Evolutionary conservation across 2,113 vertebrate genomes (phyloP), one percentile per base, ranked within the genome.

Genomic region (Petroica traversi): DNA sequence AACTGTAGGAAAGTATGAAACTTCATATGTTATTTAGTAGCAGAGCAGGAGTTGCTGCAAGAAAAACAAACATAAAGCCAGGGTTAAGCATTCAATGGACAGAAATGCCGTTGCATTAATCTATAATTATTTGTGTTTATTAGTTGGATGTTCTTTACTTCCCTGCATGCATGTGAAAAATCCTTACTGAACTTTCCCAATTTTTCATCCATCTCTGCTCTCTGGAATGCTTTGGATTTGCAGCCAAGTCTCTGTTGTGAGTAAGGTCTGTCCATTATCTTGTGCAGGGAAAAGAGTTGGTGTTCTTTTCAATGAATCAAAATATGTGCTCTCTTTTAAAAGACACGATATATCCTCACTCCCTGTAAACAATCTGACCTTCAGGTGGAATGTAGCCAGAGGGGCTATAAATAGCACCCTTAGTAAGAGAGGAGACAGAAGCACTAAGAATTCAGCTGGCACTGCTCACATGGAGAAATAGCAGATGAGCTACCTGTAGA

Each of bases 331-430:
- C 87, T 96, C 90, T 96, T 97, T 98, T 97, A 94, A 97, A 97
- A 97, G 96, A 85, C 84, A 61, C 92, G 95, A 59, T 80, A 97
- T 97, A 97, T 94, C 96, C 97, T 97, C 85, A 94, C 66, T 97
- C 91, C 52, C 43, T 34, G 82, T 97, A 97, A 98, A 98, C 97
- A 98, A 97, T 97, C 91, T 93, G 95, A 96, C 95, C 75, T 91
- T 66, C 97, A 84, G 87, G 89, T 97, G 97, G 98, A 97, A 94
- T 43, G 72, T 15, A 89, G 97, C 97, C 97, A 97, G 93, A 66
- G 29, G 34, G 62, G 61, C 92, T 98, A 98, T 97, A 97, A 98
- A 98, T 98, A 98, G 97, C 75, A 89, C 13, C 41, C 62, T 86
- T 62, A 79, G 74, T 84, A 63, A 87, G 85, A 86, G 78, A 95